A percentile compares a stretch with the other conserved stretches of the same genome.
phyloP scores from a whole-genome alignment of 2,888 invertebrate species.

The Ptilodon capucinus region DNA sequence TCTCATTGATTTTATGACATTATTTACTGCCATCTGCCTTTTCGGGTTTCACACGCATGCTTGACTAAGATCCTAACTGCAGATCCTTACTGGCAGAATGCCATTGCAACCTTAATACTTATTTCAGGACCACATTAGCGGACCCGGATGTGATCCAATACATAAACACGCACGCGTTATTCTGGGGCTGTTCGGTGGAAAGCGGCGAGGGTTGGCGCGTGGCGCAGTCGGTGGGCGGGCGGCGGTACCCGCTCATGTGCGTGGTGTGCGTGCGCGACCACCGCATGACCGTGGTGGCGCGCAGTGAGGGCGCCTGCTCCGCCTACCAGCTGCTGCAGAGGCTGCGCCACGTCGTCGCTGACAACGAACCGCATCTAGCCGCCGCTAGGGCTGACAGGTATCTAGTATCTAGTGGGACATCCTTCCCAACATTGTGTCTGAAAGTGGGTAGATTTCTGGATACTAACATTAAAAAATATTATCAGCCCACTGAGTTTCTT shows the following conservation, averaged over 20 bases:
- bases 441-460: too few species aligned
- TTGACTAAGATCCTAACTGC: too few species aligned
- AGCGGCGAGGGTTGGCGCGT: conserved; percentile 96
- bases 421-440: too few species aligned
- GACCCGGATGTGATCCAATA: conserved; percentile 89
- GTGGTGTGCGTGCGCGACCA: conserved; percentile 95
- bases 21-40: too few species aligned
- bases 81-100: too few species aligned
- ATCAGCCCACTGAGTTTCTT: too few species aligned
- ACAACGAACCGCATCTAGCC: conserved; percentile 94
- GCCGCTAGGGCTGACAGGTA: conserved; percentile 94
- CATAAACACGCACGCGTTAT: conserved; percentile 91
- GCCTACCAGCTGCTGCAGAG: conserved; percentile 87
- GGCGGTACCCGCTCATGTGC: conserved; percentile 92
- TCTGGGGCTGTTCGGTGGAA: conserved; percentile 97
- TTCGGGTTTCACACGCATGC: too few species aligned
- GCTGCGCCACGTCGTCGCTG: conserved; percentile 88
- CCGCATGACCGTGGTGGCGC: conserved; percentile 95
- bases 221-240: conserved; percentile 92
- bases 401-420: too few species aligned
- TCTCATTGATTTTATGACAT: too few species aligned
- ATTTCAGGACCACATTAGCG: conserved; percentile 85
- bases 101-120: too few species aligned
- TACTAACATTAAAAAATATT: too few species aligned
- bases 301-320: conserved; percentile 93